Conservation (phyloP, 2,113 vertebrate genomes). For the Neodontobutis hainanensis region DNA sequence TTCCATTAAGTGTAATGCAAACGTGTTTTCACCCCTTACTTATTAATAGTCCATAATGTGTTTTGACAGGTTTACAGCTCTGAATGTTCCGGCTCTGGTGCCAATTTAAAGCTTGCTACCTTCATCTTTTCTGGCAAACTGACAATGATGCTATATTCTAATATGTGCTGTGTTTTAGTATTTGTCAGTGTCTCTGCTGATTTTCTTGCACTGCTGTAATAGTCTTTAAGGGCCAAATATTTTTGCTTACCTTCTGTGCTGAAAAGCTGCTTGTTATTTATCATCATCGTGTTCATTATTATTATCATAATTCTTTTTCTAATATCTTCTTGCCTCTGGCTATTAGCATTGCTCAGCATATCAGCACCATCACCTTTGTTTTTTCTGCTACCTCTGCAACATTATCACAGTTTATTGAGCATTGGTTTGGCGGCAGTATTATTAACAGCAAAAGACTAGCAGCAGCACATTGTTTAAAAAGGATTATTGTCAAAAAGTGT, state of each 20-base stretch:
- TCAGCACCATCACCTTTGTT: slow-evolving; percentile 35
- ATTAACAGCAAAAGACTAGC: slow-evolving; percentile 16
- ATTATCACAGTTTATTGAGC: slow-evolving; percentile 17
- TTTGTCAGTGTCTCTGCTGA: not conserved
- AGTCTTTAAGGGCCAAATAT: no score
- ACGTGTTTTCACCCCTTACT: not conserved
- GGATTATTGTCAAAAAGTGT: slow-evolving; percentile 34
- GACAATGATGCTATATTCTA: no score
- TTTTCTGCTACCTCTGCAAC: slow-evolving; percentile 44
- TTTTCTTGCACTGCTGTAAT: not conserved
- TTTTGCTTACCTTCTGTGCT: not conserved
- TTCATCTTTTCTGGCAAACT: not conserved
- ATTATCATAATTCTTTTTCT: not conserved
- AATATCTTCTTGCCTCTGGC: slow-evolving; percentile 2
- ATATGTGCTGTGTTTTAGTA: no score
- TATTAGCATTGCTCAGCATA: slow-evolving; percentile 35
- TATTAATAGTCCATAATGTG: not conserved
- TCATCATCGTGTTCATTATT: slow-evolving; percentile 1
- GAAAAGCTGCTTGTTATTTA: not conserved
- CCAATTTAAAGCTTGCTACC: not conserved
- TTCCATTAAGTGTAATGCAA: not conserved
- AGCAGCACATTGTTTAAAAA: slow-evolving; percentile 40
- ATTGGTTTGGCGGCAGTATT: slow-evolving; percentile 25
- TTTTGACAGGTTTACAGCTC: not conserved
- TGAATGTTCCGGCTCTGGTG: not conserved